Percentiles rank a stretch among this genome's conserved stretches.
phyloP scores from a whole-genome alignment of 2,797 vertebrate species.

The Aldrovandia affinis region DNA sequence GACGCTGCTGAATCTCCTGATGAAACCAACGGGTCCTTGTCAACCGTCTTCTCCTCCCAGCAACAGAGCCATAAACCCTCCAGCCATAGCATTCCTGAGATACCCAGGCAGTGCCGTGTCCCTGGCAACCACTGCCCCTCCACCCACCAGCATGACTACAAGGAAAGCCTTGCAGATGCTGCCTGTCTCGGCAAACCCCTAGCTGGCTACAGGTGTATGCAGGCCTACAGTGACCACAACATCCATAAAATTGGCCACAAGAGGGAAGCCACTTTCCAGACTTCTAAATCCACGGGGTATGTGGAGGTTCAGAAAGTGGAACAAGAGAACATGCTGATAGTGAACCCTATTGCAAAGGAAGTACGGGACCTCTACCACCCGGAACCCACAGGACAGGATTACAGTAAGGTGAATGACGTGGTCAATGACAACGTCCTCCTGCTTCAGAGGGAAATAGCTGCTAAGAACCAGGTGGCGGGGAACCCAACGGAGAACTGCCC shows the following conservation, averaged over 20 bases:
- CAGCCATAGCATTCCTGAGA: conserved; percentile 73
- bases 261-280: conserved; percentile 46
- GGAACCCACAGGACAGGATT: conserved; percentile 66
- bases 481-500: conserved; percentile 44
- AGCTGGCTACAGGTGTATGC: conserved; percentile 41
- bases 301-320: conserved; percentile 87
- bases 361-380: not conserved
- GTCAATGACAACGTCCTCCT: conserved; percentile 75
- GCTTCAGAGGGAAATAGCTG: conserved; percentile 70
- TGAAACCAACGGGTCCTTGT: conserved; percentile 77
- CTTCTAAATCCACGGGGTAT: conserved; percentile 73
- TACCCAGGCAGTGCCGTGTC: conserved; percentile 37
- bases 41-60: conserved; percentile 65
- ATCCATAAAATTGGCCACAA: conserved; percentile 45
- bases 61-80: conserved; percentile 59
- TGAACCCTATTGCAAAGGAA: conserved; percentile 74
- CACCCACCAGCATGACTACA: conserved; percentile 29
- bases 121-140: not conserved
- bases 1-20: conserved; percentile 49
- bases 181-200: conserved; percentile 33
- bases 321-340: conserved; percentile 72
- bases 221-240: conserved; percentile 34
- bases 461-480: conserved; percentile 54
- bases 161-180: conserved; percentile 44
- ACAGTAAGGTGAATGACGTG: conserved; percentile 84